Conservation (phyloP, 2,797 vertebrate genomes). For the Lates japonicus region DNA sequence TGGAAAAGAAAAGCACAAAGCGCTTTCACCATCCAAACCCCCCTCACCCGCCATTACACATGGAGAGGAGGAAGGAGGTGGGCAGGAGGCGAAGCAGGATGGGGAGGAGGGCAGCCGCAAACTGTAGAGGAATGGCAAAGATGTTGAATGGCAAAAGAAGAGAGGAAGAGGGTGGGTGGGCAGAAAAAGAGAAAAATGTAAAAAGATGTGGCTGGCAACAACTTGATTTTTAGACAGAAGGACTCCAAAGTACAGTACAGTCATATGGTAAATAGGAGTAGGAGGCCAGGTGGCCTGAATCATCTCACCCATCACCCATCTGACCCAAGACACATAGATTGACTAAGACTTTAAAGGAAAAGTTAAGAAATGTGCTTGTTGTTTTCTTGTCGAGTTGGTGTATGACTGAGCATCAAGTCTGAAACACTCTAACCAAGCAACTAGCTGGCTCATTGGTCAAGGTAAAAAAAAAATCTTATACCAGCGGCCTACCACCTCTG, state of each 20-base stretch:
- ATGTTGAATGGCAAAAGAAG: conserved; percentile 40
- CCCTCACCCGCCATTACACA: conserved; percentile 62
- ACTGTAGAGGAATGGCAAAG: conserved; percentile 66
- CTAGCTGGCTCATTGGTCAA: too few species aligned
- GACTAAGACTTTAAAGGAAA: background rate
- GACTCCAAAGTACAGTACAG: background rate
- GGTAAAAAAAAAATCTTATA: too few species aligned
- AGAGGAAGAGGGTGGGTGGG: conserved; percentile 3
- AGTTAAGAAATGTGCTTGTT: background rate
- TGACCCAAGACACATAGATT: background rate
- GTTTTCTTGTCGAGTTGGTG: background rate
- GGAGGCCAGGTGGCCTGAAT: conserved; percentile 4
- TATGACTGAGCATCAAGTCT: background rate
- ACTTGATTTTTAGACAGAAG: conserved; percentile 8
- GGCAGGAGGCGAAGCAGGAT: conserved; percentile 49
- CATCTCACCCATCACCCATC: too few species aligned
- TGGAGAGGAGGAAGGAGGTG: conserved; percentile 40
- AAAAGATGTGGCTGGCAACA: conserved; percentile 40
- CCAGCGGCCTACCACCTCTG: too few species aligned
- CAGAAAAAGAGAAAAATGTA: conserved; percentile 20
- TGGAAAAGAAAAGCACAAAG: conserved; percentile 61
- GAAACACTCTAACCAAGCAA: too few species aligned
- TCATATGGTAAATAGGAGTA: background rate
- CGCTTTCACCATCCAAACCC: conserved; percentile 71
- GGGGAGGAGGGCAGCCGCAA: conserved; percentile 56